Base-by-base conservation (phyloP, 2,888 invertebrate genomes). In the Macrosoma leucophasiata region DNA sequence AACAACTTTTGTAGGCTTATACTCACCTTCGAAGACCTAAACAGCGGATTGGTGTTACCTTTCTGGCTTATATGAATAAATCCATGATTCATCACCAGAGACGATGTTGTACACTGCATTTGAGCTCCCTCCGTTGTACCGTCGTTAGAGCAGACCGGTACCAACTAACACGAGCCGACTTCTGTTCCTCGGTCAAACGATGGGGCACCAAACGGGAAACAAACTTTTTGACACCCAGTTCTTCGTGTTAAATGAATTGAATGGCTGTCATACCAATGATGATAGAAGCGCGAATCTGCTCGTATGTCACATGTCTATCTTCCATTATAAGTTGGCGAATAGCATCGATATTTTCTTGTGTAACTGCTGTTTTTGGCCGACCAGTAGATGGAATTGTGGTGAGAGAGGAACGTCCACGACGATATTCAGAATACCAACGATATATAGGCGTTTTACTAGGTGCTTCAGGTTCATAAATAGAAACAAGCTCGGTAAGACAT, bases 291-390 rank as follows among this genome's bases (percentile, higher is more conserved):
- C 38, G 39, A 29, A 44, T 45, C 25, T 48, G 41, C 15, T 42
- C 39, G 34, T 44, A 46, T 17, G 41, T 48, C 34, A 43, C 48
- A 40, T 46, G 41, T 32, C 39, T 41, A 36, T 46, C 39, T 39
- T 43, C 43, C 33, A 34, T 13, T 26, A 42, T 43, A 29, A 42
- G 39, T 27, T 39, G 30, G 25, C 38, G 24, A 38, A 41, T 43
- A 36, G 46, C 46, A 33, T 28, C 28, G 21, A 43, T 26, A 32
- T 39, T 42, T 17, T 41, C 39, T 44, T 40, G 20, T 20, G 36
- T 39, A 15, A 39, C 32, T 32, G 42, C 43, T 37, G 46, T 33
- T 46, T 46, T 41, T 42, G 45, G 41, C 11, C 43, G 41, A 23
- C 36, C 41, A 37, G 33, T 27, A 22, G 36, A 40, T 20, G 41